Evolutionary conservation across 2,797 vertebrate species (phyloP), one percentile per base, ranked within the genome.

Genomic region (Sebastes goodei): DNA sequence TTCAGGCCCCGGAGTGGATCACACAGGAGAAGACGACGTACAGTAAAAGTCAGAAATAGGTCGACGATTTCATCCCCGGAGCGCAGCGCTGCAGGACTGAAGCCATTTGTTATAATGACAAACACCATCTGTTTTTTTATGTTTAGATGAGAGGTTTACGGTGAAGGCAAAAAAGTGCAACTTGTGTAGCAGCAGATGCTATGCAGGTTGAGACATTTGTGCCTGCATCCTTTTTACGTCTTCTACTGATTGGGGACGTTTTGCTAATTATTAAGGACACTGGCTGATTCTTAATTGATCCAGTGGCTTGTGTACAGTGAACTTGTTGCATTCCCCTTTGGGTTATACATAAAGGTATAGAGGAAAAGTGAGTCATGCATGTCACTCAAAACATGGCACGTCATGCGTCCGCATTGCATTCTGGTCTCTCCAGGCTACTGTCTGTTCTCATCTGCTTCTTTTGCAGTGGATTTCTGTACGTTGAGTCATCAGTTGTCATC

Each of bases 341-440:
- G 25, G 32, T 35, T 59, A 7, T 11, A 14, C n/a, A 12, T 38
- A 15, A 38, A 79, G 57, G 33, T 52, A 32, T 33, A 29, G 20
- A 59, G 20, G 30, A 23, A 14, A 38, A 20, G 61, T 70, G 78
- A 86, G 62, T 86, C 79, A 84, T 25, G 46, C 46, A 27, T 63
- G 75, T 84, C 76, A 62, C 46, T 74, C 69, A 55, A 63, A 86
- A 56, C 66, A 32, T 5, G 27, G 27, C 65, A 32, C 8, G 32
- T 25, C 80, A 64, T 25, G 76, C 38, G 53, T 29, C 29, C n/a
- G 73, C 46, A 10, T 14, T 63, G 67, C 29, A 25, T 76, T 27
- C 63, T 68, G 63, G 64, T 65, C 75, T 82, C 81, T 82, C 32
- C 7, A 68, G 76, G 74, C 76, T 42, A 12, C 84, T 75, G 78